Evolutionary conservation across 2,888 invertebrate species (phyloP).

Genomic region (Noctuana brunneofusca): DNA sequence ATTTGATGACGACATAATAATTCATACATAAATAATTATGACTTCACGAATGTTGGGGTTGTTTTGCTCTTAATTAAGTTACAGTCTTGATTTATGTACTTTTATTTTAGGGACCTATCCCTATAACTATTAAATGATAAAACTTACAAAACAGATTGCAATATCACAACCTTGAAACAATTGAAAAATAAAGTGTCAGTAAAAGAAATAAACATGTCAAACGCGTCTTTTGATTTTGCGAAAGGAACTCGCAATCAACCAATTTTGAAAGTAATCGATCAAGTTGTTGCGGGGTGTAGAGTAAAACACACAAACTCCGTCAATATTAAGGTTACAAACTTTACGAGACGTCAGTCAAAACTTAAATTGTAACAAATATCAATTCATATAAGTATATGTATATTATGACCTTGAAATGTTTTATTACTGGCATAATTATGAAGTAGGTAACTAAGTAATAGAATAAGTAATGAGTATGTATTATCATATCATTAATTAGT

Average conservation of each 20-base stretch:
- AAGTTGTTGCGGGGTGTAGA: constrained; percentile 8
- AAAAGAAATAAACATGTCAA: constrained; percentile 14
- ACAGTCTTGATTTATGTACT: not conserved
- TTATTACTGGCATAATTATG: not conserved
- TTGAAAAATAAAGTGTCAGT: not conserved
- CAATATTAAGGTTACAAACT: no score
- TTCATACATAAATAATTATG: no score
- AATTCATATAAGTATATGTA: no score
- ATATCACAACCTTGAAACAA: not conserved
- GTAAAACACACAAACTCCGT: not conserved
- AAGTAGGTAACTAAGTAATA: no score
- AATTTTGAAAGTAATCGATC: constrained; percentile 29
- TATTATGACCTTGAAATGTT: not conserved
- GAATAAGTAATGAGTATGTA: not conserved
- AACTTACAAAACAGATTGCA: not conserved
- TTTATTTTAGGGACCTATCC: not conserved
- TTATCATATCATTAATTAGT: not conserved
- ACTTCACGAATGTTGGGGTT: no score
- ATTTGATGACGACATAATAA: no score
- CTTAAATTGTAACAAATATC: no score
- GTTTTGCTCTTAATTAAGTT: no score
- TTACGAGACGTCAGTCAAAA: no score
- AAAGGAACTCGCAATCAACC: constrained; percentile 20
- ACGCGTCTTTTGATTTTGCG: constrained; percentile 13
- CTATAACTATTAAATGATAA: not conserved